A percentile compares a stretch with the other conserved stretches of the same genome.
Evolutionary conservation across 2,113 vertebrate genomes (phyloP).

Genomic region (Athene noctua): DNA sequence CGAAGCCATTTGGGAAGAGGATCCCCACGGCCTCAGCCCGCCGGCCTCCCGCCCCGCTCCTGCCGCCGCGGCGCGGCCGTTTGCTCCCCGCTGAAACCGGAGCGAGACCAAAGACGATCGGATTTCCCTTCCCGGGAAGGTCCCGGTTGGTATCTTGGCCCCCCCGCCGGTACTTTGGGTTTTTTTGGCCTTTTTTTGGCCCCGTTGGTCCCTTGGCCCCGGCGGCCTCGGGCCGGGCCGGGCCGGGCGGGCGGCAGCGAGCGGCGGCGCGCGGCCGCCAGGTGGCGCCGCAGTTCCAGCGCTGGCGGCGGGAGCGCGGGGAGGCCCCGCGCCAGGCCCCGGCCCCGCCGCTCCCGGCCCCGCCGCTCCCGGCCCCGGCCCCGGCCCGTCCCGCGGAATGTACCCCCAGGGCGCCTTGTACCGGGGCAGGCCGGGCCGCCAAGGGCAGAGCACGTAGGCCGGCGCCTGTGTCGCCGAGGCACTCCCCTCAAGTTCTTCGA

Average conservation of each 20-base stretch:
- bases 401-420: slow-evolving; percentile 49
- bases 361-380: neutral
- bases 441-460: neutral
- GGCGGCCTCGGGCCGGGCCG: neutral
- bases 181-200: too few relatives aligned
- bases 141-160: slow-evolving; percentile 52
- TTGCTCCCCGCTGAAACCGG: neutral
- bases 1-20: neutral
- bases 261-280: slow-evolving; percentile 25
- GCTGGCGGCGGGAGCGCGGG: neutral
- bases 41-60: neutral
- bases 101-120: slow-evolving; percentile 64
- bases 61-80: neutral
- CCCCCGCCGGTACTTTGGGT: neutral
- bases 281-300: slow-evolving; percentile 68
- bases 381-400: too few relatives aligned
- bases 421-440: neutral
- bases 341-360: neutral
- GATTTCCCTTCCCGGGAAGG: slow-evolving; percentile 14
- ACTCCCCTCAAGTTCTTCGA: neutral
- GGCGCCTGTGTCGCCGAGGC: neutral
- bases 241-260: neutral
- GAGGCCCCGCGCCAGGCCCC: too few relatives aligned
- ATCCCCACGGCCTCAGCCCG: too few relatives aligned
- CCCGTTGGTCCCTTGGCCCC: neutral